These are phyloP conservation scores for Cavia porcellus DNA, from an alignment of 2,113 vertebrate genomes.

Conservation along the genomic window DNA sequence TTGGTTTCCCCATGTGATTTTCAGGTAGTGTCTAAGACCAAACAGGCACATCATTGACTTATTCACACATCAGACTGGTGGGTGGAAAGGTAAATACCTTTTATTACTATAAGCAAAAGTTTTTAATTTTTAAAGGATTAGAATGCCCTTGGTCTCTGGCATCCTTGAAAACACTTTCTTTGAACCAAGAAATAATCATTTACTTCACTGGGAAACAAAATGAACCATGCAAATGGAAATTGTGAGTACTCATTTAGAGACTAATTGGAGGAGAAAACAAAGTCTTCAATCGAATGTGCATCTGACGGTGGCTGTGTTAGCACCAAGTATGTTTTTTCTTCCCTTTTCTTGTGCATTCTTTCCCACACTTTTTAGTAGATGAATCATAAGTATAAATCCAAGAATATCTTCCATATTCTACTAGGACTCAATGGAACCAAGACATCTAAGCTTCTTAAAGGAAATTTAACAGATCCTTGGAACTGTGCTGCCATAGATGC, in stretches of 20 bases:
- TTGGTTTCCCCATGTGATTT: background rate
- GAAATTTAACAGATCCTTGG: slow-evolving; percentile 27
- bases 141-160: slow-evolving; percentile 26
- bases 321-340: slow-evolving; percentile 26
- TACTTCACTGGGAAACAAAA: slow-evolving; percentile 77
- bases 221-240: slow-evolving; percentile 79
- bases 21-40: background rate
- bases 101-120: slow-evolving; percentile 19
- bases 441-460: slow-evolving; percentile 15
- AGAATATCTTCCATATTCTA: slow-evolving; percentile 43
- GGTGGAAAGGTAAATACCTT: background rate
- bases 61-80: background rate
- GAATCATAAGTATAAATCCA: slow-evolving; percentile 58
- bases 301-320: slow-evolving; percentile 29
- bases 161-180: slow-evolving; percentile 78
- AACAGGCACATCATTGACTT: background rate
- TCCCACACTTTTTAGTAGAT: slow-evolving; percentile 53
- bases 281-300: slow-evolving; percentile 58
- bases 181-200: slow-evolving; percentile 77
- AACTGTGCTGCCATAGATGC: background rate
- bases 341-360: background rate
- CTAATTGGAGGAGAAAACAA: slow-evolving; percentile 76
- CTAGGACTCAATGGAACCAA: background rate
- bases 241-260: slow-evolving; percentile 77
- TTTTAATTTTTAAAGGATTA: slow-evolving; percentile 54